phyloP scores from a whole-genome alignment of 2,113 vertebrate species.

The Eidolon helvum region DNA sequence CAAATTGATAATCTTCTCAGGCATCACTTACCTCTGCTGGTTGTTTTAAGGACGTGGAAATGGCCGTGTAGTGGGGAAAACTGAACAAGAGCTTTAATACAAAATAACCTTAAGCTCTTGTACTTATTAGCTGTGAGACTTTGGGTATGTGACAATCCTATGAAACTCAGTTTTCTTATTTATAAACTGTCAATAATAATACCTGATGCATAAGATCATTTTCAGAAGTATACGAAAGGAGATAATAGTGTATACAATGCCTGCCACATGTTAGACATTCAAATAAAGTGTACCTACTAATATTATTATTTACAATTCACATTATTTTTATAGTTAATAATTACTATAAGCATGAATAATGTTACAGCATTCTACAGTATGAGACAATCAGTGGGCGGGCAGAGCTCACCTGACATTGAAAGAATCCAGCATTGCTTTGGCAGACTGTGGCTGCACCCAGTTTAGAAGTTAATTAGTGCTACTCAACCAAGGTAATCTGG shows the following conservation, averaged over 20 bases:
- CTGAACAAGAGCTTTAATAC: not conserved
- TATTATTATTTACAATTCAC: not conserved
- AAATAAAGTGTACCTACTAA: not conserved
- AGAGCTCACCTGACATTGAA: not conserved
- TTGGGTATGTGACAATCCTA: not conserved
- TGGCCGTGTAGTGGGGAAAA: not conserved
- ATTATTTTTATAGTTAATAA: constrained; percentile 1
- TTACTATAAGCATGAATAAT: not conserved
- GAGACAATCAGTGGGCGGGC: not conserved
- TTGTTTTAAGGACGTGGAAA: not conserved
- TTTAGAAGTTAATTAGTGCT: constrained; percentile 50
- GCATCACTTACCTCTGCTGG: not conserved
- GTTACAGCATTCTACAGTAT: not conserved
- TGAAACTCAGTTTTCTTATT: constrained; percentile 18
- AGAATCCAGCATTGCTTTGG: not conserved
- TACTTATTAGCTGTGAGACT: not conserved
- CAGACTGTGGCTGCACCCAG: not conserved
- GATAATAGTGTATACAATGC: not conserved
- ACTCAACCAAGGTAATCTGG: constrained; percentile 4
- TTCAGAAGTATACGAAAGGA: not conserved
- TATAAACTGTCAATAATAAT: not conserved
- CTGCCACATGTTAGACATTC: not conserved
- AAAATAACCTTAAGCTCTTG: not conserved
- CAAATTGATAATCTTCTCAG: not conserved
- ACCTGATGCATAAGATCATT: not conserved